These are phyloP conservation scores for Pollenia amentaria DNA, from an alignment of 2,888 invertebrate species.

Conservation along the genomic window DNA sequence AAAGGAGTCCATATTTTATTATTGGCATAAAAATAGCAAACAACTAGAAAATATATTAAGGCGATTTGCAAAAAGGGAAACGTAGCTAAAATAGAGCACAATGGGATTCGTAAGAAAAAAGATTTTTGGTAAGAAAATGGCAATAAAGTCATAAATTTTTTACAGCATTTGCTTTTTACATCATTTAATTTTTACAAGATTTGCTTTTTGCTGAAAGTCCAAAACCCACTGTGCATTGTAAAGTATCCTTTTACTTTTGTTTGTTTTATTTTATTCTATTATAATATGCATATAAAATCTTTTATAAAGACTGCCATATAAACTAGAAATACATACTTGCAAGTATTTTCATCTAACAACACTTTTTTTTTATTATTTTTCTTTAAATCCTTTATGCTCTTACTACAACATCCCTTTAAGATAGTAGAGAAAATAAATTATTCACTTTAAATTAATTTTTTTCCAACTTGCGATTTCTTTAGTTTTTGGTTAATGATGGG, in stretches of 20 bases:
- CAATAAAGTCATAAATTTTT: too few relatives aligned
- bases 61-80: background rate
- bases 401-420: background rate
- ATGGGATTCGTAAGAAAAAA: too few relatives aligned
- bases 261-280: background rate
- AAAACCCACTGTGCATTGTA: too few relatives aligned
- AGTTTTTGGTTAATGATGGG: conserved; percentile 54
- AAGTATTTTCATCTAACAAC: background rate
- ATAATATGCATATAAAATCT: conserved; percentile 16
- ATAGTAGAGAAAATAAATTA: background rate
- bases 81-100: too few relatives aligned
- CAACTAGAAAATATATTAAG: conserved; percentile 1
- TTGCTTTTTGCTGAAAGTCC: too few relatives aligned
- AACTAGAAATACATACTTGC: background rate
- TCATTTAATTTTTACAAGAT: too few relatives aligned
- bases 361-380: conserved; percentile 4
- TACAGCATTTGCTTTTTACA: too few relatives aligned
- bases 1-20: conserved; percentile 54
- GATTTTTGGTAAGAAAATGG: too few relatives aligned
- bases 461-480: conserved; percentile 9
- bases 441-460: conserved; percentile 19
- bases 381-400: background rate
- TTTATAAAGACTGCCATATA: background rate
- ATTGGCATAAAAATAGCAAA: conserved; percentile 49
- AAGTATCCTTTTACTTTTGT: background rate